Conservation (phyloP, 2,888 invertebrate genomes). For the Sinotaia quadrata region DNA sequence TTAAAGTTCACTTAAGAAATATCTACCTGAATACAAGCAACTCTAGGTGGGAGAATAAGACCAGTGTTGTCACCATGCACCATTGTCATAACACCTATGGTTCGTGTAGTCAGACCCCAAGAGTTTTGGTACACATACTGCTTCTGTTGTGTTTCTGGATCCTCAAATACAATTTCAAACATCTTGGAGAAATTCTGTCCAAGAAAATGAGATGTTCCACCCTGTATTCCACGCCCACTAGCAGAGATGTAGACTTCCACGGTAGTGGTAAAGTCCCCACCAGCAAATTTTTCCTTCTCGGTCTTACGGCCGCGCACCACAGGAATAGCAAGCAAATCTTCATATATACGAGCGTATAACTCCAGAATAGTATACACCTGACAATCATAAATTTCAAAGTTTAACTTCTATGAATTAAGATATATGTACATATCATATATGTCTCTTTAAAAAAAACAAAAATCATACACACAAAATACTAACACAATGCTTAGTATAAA, state of each 20-base stretch:
- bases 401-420: neutral
- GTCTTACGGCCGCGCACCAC: slow-evolving; percentile 86
- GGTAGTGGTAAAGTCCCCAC: slow-evolving; percentile 96
- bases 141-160: slow-evolving; percentile 85
- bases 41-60: slow-evolving; percentile 92
- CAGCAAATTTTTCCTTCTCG: slow-evolving; percentile 99
- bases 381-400: slow-evolving; percentile 1
- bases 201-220: slow-evolving; percentile 97
- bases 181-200: slow-evolving; percentile 99
- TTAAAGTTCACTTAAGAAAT: no score
- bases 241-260: slow-evolving; percentile 96
- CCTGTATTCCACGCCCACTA: slow-evolving; percentile 94
- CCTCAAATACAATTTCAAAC: slow-evolving; percentile 97
- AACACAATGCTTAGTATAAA: neutral
- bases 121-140: slow-evolving; percentile 93
- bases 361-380: slow-evolving; percentile 77
- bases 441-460: neutral
- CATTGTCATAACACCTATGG: slow-evolving; percentile 85
- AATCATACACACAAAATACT: neutral
- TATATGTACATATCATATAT: neutral
- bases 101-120: slow-evolving; percentile 97
- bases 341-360: slow-evolving; percentile 91
- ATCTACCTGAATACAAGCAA: slow-evolving; percentile 91
- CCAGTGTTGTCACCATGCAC: slow-evolving; percentile 97
- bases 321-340: slow-evolving; percentile 91